Base-by-base conservation (phyloP, 2,797 vertebrate species). In the Lophius americanus region DNA sequence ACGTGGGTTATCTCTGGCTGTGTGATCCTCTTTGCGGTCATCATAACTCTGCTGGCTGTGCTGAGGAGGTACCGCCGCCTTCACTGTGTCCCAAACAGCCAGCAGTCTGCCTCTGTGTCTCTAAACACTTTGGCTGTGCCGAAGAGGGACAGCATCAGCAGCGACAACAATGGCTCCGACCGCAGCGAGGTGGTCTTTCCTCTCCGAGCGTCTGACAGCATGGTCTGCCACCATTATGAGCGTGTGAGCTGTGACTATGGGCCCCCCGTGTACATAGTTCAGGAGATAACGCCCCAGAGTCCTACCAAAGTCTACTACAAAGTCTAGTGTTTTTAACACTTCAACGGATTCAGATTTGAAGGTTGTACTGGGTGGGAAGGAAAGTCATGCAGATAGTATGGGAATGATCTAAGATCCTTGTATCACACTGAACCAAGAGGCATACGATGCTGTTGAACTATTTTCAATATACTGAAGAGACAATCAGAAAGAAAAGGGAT, bases 241-340 rank as follows among this genome's bases (percentile, higher is more conserved):
- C 98, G 96, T 42, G 95, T 97, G 84, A 98, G 96, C 74, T 93
- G 95, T 3, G 97, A 99, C 89, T 99, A 99, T 50, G 97, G 96
- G 81, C 94, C 97, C 73, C 98, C 98, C 0, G 97, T 98, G 82
- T 99, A 98, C 92, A 98, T 99, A 70, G 97, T 99, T 60, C 97
- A 99, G 92, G 97, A 99, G 92, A 96, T 99, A 93, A 94, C 95
- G 23, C 95, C 97, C 53, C 97, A 98, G 91, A 98, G 90, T 77
- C 97, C 97, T 52, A 96, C 97, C 81, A 99, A 99, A 91, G 93
- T 99, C 90, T 99, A 93, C 91, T 95, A 95, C 75, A 95, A 94
- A 87, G 94, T 95, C 89, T 99, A 93, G 96, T n/a, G 42, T 64
- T 36, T 49, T 48, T n/a, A 52, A 14, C 53, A 46, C 46, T 48